Percentiles rank a stretch among this genome's conserved stretches.
These are phyloP conservation scores for Phrixothrix hirtus DNA, from an alignment of 2,888 invertebrate species.

Conservation along the genomic window DNA sequence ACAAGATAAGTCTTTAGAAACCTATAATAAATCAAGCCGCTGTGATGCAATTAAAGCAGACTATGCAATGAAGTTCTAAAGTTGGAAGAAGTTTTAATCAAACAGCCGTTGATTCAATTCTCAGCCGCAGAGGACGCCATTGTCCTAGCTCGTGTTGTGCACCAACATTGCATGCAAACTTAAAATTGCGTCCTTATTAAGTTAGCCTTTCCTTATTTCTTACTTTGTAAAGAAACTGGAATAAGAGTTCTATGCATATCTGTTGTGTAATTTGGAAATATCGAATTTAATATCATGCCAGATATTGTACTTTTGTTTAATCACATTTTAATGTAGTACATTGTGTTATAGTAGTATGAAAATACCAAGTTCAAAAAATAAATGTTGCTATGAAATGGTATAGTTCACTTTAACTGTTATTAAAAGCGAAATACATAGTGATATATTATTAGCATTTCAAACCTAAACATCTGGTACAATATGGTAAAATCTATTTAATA, in stretches of 20 bases:
- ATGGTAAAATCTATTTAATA: too few species aligned
- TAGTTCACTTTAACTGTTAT: too few species aligned
- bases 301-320: too few species aligned
- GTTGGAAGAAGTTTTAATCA: conserved; percentile 51
- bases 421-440: neutral
- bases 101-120: conserved; percentile 52
- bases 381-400: too few species aligned
- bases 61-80: conserved; percentile 49
- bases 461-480: too few species aligned
- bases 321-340: too few species aligned
- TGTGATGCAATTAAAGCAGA: conserved; percentile 50
- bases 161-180: conserved; percentile 47
- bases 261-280: neutral
- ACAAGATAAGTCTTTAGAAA: conserved; percentile 38
- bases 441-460: too few species aligned
- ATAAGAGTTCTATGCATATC: neutral
- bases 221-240: conserved; percentile 13
- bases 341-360: too few species aligned
- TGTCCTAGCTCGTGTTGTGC: conserved; percentile 47
- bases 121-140: conserved; percentile 47
- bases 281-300: too few species aligned
- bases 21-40: conserved; percentile 50
- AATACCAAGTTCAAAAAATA: too few species aligned
- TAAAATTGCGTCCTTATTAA: conserved; percentile 52
- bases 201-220: conserved; percentile 43